Conservation (phyloP, 2,888 invertebrate genomes). For the Calliphora vomitoria region DNA sequence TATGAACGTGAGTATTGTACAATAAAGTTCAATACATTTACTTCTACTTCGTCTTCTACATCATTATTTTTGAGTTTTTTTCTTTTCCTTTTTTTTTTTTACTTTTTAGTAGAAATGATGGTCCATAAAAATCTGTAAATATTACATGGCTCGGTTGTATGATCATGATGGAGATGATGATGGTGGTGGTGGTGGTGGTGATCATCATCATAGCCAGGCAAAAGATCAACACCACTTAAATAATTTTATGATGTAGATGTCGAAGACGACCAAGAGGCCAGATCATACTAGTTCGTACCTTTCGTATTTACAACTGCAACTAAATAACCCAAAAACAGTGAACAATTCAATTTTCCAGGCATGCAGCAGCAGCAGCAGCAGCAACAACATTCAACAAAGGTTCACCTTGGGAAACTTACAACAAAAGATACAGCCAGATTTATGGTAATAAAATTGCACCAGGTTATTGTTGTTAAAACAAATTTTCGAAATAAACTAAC, state of each 20-base stretch:
- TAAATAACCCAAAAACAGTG: constrained; percentile 27
- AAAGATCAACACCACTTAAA: constrained; percentile 68
- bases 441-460: constrained; percentile 67
- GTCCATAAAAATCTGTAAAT: constrained; percentile 11
- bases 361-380: constrained; percentile 12
- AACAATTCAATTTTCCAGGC: constrained; percentile 71
- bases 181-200: constrained; percentile 32
- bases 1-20: constrained; percentile 1
- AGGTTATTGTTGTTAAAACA: constrained; percentile 53
- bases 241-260: constrained; percentile 57
- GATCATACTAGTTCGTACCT: constrained; percentile 36
- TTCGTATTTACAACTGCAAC: constrained; percentile 44
- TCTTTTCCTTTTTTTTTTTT: neutral
- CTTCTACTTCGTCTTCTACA: constrained; percentile 42
- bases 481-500: constrained; percentile 46
- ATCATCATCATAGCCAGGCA: constrained; percentile 36
- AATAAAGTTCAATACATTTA: constrained; percentile 73
- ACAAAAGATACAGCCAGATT: constrained; percentile 61
- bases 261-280: constrained; percentile 54
- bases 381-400: constrained; percentile 56
- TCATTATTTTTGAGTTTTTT: constrained; percentile 18
- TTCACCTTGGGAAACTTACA: constrained; percentile 68
- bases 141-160: constrained; percentile 50
- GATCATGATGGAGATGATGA: constrained; percentile 29
- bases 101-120: constrained; percentile 28